Conservation (phyloP, 1,140 invertebrate species). For the Papilio polytes region DNA sequence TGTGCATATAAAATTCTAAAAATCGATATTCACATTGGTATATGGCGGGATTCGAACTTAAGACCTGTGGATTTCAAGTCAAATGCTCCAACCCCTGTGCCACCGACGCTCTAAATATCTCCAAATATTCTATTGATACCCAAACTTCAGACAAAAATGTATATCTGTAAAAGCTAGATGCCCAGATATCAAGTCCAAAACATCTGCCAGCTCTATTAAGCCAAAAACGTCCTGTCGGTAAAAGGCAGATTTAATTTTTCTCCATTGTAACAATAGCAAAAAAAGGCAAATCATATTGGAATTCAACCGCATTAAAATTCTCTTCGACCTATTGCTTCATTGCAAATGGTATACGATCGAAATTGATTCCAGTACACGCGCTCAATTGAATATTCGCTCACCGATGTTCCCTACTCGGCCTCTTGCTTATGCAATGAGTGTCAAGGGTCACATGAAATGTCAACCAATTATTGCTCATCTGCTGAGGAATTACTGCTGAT, state of each 20-base stretch:
- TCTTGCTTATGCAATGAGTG: constrained; percentile 9
- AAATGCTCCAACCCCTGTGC: too few relatives aligned
- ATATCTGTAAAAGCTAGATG: neutral
- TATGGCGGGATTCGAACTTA: too few relatives aligned
- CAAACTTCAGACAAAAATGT: too few relatives aligned
- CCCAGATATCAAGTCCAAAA: neutral
- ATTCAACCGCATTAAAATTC: neutral
- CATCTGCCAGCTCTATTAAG: neutral
- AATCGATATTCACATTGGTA: too few relatives aligned
- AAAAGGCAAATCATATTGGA: neutral
- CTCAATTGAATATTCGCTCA: neutral
- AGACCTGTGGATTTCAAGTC: too few relatives aligned
- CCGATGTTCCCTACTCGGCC: neutral
- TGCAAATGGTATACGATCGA: neutral
- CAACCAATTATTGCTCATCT: neutral
- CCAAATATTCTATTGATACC: too few relatives aligned
- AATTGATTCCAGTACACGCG: neutral
- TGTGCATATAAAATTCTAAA: too few relatives aligned
- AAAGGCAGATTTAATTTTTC: neutral
- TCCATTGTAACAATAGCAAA: neutral
- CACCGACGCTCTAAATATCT: too few relatives aligned
- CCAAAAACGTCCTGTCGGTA: neutral
- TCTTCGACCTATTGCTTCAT: neutral
- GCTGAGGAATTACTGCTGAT: neutral
- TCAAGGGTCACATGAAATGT: constrained; percentile 17